Base-by-base conservation (phyloP, 1,140 invertebrate genomes). In the Pentalonia nigronervosa region DNA sequence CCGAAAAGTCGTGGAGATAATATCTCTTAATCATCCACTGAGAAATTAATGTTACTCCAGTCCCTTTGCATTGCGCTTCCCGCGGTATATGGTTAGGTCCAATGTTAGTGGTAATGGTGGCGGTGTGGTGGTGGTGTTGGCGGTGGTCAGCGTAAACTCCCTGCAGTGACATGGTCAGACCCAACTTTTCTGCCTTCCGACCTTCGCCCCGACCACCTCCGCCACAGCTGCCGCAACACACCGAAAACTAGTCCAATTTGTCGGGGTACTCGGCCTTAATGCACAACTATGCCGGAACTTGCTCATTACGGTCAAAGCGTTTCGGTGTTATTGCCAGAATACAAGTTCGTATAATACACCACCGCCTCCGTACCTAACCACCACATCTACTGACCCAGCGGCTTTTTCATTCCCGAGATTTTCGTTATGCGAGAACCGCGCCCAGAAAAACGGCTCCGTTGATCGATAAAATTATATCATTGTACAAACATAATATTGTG, bases 171-270 rank as follows among this genome's bases (percentile, higher is more conserved):
- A 41, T 23, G 45, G 84, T 47, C 45, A 41, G 45, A 30, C 84
- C 25, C 48, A 88, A 88, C 86, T 88, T 48, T 88, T n/a, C 45
- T 41, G 36, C 83, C 9, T 41, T 36, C 21, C 83, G 60, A 76
- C 60, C n/a, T 76, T 76, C 60, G n/a, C 81, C 81, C 41, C 84
- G 14, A 86, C 30, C 7, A 41, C 84, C 48, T 47, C n/a, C 25
- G 17, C 84, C 84, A 6, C 25, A 20, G 25, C 47, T 36, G 21
- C 87, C 34, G 34, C 25, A 47, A 14, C 8, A 14, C 8, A 34
- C 48, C 48, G 34, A 89, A 89, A 89, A 89, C 87, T 89, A 89
- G 48, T 89, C 87, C 87, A 53, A 89, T 89, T 53, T 53, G 87
- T 89, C 87, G 87, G 3, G 87, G 87, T 53, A n/a, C 2, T n/a